Evolutionary conservation across 1,140 invertebrate genomes (phyloP), one percentile per base, ranked within the genome.

Genomic region (Spodoptera frugiperda): DNA sequence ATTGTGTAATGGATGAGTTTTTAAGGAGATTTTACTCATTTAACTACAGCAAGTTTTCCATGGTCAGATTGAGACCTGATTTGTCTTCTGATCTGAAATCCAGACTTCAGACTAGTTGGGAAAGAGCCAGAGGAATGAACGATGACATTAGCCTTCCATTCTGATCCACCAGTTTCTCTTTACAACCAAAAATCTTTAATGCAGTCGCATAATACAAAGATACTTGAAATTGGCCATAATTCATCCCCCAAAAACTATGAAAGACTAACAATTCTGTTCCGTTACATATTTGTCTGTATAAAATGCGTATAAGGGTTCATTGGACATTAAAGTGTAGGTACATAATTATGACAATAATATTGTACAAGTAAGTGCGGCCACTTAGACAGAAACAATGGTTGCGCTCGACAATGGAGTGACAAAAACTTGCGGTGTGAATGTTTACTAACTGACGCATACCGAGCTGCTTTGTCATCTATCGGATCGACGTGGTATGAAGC

Each of bases 391-490:
- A 25, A 59, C 57, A 59, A 59, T 59, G 57, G 57, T 39, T 6
- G 8, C 6, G 5, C 2, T 9, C 25, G 12, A 61, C 33, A 61
- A 44, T 61, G 57, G 57, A 9, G 30, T 61, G 33, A 44, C 57
- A 61, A 61, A 39, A 61, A 44, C 57, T 15, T 17, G 33, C 33
- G 57, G 33, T 12, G 33, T 61, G 33, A 61, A 61, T 61, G 57
- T 61, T 61, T 61, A 61, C 57, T 44, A 61, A 61, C 57, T 17
- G n/a, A 61, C 57, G 33, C 57, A 61, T 61, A 15, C 57, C n/a
- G 15, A 15, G 57, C n/a, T 25, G 33, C 33, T 61, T 30, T 61
- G 57, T 61, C 57, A 61, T 61, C 57, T 39, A 61, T 61, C 1
- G 17, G 17, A 61, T 17, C n/a, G 17, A 3, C 33, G 57, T 3